Percentiles rank a stretch among this genome's conserved stretches.
Evolutionary conservation across 2,888 invertebrate species (phyloP).

Genomic region (Drosophila pullipes): DNA sequence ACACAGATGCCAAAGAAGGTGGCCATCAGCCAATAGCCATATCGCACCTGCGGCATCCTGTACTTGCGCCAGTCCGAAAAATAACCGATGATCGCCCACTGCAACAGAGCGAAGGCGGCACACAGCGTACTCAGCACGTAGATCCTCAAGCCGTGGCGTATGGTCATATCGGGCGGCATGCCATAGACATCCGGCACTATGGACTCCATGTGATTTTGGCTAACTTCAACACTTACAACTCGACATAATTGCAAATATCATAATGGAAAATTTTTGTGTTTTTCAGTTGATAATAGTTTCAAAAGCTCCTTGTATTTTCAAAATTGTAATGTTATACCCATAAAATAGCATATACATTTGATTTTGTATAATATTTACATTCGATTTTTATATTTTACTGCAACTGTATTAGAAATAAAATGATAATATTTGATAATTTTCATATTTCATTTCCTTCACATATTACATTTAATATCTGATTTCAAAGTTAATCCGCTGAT

Average conservation of each 20-base stretch:
- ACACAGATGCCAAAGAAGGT: conserved; percentile 62
- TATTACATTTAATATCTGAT: not conserved
- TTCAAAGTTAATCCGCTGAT: not conserved
- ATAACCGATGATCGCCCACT: conserved; percentile 48
- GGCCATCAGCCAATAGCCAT: conserved; percentile 59
- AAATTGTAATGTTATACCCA: not conserved
- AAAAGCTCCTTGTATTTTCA: not conserved
- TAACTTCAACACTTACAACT: conserved; percentile 8
- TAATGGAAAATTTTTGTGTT: not conserved
- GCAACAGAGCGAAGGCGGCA: conserved; percentile 34
- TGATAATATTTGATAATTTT: not conserved
- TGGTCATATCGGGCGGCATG: conserved; percentile 5
- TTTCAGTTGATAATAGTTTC: conserved; percentile 2
- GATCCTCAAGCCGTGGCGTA: conserved; percentile 48
- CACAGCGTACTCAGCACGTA: conserved; percentile 40
- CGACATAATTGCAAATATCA: not conserved
- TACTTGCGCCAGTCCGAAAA: conserved; percentile 18
- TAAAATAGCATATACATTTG: not conserved
- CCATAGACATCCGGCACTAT: conserved; percentile 40
- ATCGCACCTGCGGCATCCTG: conserved; percentile 25
- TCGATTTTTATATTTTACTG: not conserved
- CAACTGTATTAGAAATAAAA: not conserved
- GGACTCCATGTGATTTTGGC: conserved; percentile 23
- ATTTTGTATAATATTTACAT: not conserved
- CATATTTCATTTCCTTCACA: not conserved